Percentiles rank a stretch among this genome's conserved stretches.
These are phyloP conservation scores for Cyprinodon brontotheroides DNA, from an alignment of 2,113 vertebrate genomes.

Conservation along the genomic window DNA sequence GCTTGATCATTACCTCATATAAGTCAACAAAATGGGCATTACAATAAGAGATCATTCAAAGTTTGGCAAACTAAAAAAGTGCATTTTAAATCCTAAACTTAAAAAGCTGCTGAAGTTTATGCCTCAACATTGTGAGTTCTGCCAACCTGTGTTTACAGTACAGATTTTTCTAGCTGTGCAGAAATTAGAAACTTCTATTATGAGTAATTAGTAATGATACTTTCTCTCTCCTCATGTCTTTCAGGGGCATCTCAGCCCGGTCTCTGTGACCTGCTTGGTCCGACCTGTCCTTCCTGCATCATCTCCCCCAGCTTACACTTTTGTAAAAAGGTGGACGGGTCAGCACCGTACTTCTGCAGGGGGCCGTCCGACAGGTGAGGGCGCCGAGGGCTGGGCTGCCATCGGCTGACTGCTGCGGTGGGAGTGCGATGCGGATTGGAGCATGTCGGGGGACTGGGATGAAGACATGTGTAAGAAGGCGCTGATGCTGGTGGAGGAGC, in stretches of 20 bases:
- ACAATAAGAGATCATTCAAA: too few species aligned
- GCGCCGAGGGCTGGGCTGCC: constrained; percentile 69
- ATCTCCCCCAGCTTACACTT: constrained; percentile 16
- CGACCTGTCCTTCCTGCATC: constrained; percentile 14
- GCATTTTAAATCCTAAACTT: too few species aligned
- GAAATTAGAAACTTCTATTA: not conserved
- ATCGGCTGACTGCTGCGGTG: constrained; percentile 72
- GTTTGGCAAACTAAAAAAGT: too few species aligned
- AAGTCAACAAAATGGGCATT: too few species aligned
- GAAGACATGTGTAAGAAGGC: constrained; percentile 90
- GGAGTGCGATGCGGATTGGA: constrained; percentile 85
- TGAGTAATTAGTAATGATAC: not conserved
- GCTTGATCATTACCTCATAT: too few species aligned
- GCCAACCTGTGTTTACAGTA: too few species aligned
- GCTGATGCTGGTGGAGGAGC: constrained; percentile 86
- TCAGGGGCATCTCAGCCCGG: constrained; percentile 49
- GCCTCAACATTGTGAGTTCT: too few species aligned
- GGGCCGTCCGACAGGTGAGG: constrained; percentile 66
- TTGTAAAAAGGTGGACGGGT: constrained; percentile 63
- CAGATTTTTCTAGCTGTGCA: not conserved
- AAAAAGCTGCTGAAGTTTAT: too few species aligned
- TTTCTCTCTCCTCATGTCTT: constrained; percentile 37
- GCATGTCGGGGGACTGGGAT: constrained; percentile 93
- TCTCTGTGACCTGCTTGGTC: constrained; percentile 50
- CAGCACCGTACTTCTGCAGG: constrained; percentile 34